These are phyloP conservation scores for Cepphus grylle DNA, from an alignment of 2,113 vertebrate genomes.

Conservation along the genomic window DNA sequence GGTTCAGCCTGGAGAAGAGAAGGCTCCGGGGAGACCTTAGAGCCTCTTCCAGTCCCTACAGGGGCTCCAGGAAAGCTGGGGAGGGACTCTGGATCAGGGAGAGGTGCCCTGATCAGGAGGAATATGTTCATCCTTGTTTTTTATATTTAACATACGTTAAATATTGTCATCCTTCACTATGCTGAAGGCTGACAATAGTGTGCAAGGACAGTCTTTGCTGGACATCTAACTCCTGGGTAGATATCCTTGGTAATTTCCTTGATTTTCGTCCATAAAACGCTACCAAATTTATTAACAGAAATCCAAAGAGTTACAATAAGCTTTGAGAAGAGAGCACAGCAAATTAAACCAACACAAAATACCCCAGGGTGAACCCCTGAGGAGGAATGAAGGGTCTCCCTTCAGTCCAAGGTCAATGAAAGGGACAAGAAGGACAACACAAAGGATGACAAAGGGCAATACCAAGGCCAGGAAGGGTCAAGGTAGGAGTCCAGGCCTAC, in stretches of 20 bases:
- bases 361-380: not conserved
- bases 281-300: not conserved
- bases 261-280: not conserved
- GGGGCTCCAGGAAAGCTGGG: not conserved
- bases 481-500: too few species aligned
- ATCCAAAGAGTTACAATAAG: not conserved
- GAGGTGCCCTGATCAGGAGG: too few species aligned
- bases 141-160: not conserved
- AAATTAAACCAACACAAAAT: too few species aligned
- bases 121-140: too few species aligned
- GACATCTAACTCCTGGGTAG: not conserved
- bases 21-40: not conserved
- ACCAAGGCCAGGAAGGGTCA: not conserved
- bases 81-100: not conserved
- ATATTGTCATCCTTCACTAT: not conserved
- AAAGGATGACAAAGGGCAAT: fast-evolving
- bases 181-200: not conserved
- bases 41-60: not conserved
- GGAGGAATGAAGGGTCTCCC: not conserved
- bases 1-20: not conserved
- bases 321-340: not conserved
- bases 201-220: not conserved
- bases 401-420: not conserved
- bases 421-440: not conserved
- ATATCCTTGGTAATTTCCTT: not conserved